Evolutionary conservation across 2,797 vertebrate genomes (phyloP).

Genomic region (Lindbergichthys nudifrons): DNA sequence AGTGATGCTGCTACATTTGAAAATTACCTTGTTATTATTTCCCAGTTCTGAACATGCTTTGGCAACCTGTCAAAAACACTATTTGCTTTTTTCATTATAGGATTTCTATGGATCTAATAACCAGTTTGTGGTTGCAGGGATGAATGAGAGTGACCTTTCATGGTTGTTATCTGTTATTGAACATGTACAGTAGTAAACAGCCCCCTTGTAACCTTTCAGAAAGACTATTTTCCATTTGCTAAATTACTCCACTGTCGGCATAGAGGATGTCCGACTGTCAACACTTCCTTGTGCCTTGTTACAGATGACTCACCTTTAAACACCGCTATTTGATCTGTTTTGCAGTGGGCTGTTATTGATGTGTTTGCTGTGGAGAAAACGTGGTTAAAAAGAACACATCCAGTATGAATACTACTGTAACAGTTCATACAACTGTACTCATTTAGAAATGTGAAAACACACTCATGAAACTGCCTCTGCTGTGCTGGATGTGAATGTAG

Average conservation of each 20-base stretch:
- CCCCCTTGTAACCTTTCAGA: conserved; percentile 22
- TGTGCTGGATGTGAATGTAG: conserved; percentile 25
- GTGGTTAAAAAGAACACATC: background rate
- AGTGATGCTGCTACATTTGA: conserved; percentile 11
- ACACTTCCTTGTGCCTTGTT: conserved; percentile 5
- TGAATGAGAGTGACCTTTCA: conserved; percentile 32
- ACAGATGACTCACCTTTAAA: conserved; percentile 31
- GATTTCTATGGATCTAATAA: background rate
- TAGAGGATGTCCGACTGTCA: conserved; percentile 7
- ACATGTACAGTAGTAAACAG: conserved; percentile 29
- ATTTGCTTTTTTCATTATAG: background rate
- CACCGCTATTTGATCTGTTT: conserved; percentile 1
- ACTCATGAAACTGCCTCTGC: background rate
- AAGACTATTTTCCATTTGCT: conserved; percentile 11
- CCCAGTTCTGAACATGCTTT: background rate
- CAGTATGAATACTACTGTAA: background rate
- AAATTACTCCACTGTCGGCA: background rate
- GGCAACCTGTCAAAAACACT: background rate
- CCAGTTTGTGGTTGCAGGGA: conserved; percentile 12
- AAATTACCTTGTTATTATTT: conserved; percentile 17
- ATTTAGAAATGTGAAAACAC: conserved; percentile 22
- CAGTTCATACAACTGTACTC: background rate
- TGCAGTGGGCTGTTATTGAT: background rate
- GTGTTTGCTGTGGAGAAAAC: background rate
- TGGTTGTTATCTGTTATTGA: conserved; percentile 3